These are phyloP conservation scores for Aspidiotus rigidus DNA, from an alignment of 2,888 invertebrate genomes.

Conservation along the genomic window DNA sequence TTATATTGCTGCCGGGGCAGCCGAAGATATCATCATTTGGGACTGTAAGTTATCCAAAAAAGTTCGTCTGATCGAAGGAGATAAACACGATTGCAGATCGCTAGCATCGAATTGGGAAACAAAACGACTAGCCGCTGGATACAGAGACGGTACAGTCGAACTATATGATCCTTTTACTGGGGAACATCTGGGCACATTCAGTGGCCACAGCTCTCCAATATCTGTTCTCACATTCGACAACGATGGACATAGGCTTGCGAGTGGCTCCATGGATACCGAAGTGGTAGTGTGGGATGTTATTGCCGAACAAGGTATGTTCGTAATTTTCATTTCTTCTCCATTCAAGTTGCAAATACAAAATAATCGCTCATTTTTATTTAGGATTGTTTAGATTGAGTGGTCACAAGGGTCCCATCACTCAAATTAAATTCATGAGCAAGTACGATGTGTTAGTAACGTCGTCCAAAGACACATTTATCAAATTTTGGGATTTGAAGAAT, in stretches of 20 bases:
- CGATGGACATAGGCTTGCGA: conserved; percentile 73
- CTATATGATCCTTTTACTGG: conserved; percentile 68
- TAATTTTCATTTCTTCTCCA: too few species aligned
- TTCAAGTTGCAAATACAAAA: too few species aligned
- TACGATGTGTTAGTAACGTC: conserved; percentile 64
- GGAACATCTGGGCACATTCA: conserved; percentile 61
- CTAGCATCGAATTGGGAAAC: conserved; percentile 2
- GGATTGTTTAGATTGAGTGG: conserved; percentile 71
- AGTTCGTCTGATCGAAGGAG: conserved; percentile 45
- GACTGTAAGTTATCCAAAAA: conserved; percentile 79
- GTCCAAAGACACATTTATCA: conserved; percentile 89
- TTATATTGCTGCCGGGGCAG: conserved; percentile 82
- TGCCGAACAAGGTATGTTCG: conserved; percentile 63
- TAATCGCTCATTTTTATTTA: too few species aligned
- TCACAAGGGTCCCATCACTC: conserved; percentile 83
- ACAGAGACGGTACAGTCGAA: conserved; percentile 77
- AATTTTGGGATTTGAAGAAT: conserved; percentile 94
- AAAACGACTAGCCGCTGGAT: conserved; percentile 73
- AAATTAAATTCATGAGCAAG: conserved; percentile 56
- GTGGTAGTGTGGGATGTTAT: conserved; percentile 92
- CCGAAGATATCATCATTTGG: conserved; percentile 90
- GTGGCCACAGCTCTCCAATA: conserved; percentile 78
- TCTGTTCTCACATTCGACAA: conserved; percentile 73
- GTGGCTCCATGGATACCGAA: conserved; percentile 89
- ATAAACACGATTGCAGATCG: conserved; percentile 21